Evolutionary conservation across 1,140 invertebrate genomes (phyloP).

Genomic region (Pseudoatta argentina): DNA sequence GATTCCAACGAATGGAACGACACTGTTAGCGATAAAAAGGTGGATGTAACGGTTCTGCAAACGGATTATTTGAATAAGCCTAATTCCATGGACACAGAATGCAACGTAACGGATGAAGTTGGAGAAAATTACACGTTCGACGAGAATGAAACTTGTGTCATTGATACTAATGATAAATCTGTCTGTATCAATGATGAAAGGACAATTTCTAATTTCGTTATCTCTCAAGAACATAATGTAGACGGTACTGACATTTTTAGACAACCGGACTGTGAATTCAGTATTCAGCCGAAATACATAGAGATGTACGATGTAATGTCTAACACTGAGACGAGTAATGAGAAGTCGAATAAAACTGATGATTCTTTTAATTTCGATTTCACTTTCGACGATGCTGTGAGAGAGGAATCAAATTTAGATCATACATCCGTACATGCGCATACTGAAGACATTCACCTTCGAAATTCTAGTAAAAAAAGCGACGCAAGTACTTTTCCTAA

Average conservation of each 20-base stretch:
- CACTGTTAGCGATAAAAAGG: constrained; percentile 58
- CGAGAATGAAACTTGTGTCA: background rate
- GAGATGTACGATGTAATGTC: constrained; percentile 51
- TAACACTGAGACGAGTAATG: constrained; percentile 5
- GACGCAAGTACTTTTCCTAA: constrained; percentile 13
- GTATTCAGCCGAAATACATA: constrained; percentile 53
- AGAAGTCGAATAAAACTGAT: constrained; percentile 40
- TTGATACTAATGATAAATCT: constrained; percentile 35
- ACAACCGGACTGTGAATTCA: constrained; percentile 67
- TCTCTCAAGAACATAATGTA: constrained; percentile 56
- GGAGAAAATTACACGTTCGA: constrained; percentile 14
- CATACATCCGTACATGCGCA: constrained; percentile 69
- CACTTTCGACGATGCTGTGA: constrained; percentile 56
- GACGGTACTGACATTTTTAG: constrained; percentile 70
- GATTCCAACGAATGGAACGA: constrained; percentile 70
- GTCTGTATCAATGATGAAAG: constrained; percentile 8
- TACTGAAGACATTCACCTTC: constrained; percentile 6
- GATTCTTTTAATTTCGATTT: constrained; percentile 69
- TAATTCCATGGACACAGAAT: constrained; percentile 23
- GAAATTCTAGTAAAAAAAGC: constrained; percentile 17
- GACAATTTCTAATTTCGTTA: constrained; percentile 61
- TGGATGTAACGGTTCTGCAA: constrained; percentile 29
- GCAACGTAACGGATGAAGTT: constrained; percentile 2
- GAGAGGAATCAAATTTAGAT: constrained; percentile 68
- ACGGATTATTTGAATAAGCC: constrained; percentile 45